phyloP scores from a whole-genome alignment of 2,113 vertebrate genomes.

The Oreochromis niloticus region DNA sequence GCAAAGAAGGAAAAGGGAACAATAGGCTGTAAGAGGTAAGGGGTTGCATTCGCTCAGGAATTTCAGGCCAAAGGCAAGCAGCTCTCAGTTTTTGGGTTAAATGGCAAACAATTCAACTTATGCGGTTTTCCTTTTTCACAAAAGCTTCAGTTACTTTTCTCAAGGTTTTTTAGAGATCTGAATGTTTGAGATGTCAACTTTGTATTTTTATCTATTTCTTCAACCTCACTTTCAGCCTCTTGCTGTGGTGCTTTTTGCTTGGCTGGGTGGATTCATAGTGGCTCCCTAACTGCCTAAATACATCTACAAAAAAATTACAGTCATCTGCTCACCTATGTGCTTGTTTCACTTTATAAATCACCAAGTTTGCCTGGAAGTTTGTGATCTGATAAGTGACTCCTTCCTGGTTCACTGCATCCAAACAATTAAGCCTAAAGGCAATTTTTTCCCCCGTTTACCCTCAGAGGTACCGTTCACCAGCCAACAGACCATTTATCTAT shows the following conservation, averaged over 20 bases:
- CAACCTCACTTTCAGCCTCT: neutral
- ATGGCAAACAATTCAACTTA: neutral
- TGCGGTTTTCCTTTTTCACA: neutral
- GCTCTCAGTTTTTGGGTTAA: neutral
- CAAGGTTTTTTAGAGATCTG: neutral
- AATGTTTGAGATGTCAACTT: neutral
- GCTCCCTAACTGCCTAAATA: neutral
- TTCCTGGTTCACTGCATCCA: neutral
- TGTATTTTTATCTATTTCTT: neutral
- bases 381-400: neutral
- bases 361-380: neutral
- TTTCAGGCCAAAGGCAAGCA: neutral
- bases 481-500: neutral
- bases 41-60: neutral
- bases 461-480: neutral
- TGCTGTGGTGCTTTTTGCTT: neutral
- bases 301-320: neutral
- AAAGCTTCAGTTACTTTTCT: neutral
- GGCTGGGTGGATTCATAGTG: neutral
- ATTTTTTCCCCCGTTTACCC: fast-evolving
- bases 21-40: neutral
- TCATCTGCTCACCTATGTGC: neutral
- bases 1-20: neutral
- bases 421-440: neutral
- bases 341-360: neutral